Percentiles rank a stretch among this genome's conserved stretches.
These are phyloP conservation scores for Drosophila pseudotakahashii DNA, from an alignment of 2,888 invertebrate species.

Conservation along the genomic window DNA sequence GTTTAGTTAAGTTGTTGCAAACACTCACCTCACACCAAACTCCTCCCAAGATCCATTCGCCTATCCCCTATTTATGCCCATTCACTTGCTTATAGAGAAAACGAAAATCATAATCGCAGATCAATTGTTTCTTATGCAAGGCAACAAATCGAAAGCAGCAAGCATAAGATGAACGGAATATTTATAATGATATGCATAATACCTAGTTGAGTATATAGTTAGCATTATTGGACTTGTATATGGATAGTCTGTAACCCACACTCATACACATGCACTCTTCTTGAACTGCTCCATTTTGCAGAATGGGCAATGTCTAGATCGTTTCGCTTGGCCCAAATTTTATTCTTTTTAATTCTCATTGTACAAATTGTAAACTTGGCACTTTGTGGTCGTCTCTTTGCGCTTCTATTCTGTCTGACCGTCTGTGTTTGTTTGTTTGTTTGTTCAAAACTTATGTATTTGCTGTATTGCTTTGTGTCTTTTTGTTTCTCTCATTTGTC, in stretches of 20 bases:
- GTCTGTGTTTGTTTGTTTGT: conserved; percentile 27
- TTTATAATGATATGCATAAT: conserved; percentile 43
- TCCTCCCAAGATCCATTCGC: conserved; percentile 1
- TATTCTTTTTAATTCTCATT: conserved; percentile 31
- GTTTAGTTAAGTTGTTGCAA: conserved; percentile 68
- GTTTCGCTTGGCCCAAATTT: conserved; percentile 19
- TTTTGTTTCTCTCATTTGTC: conserved; percentile 39
- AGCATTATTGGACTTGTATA: conserved; percentile 74
- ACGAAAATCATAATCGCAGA: conserved; percentile 26
- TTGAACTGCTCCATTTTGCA: conserved; percentile 32
- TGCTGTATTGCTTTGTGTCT: conserved; percentile 32
- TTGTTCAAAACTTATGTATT: conserved; percentile 11
- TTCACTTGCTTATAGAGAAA: conserved; percentile 54
- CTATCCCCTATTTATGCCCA: conserved; percentile 50
- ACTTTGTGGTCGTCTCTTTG: conserved; percentile 49
- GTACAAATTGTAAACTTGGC: conserved; percentile 61
- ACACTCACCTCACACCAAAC: conserved; percentile 24
- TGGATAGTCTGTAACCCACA: conserved; percentile 54
- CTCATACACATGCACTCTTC: conserved; percentile 26
- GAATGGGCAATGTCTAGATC: conserved; percentile 45
- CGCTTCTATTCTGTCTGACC: conserved; percentile 17
- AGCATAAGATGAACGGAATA: conserved; percentile 28
- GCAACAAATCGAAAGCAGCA: conserved; percentile 36
- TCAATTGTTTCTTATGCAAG: conserved; percentile 55
- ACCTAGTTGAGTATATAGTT: conserved; percentile 60